Evolutionary conservation across 2,888 invertebrate species (phyloP), one percentile per base, ranked within the genome.

Genomic region (Andrena dorsata): DNA sequence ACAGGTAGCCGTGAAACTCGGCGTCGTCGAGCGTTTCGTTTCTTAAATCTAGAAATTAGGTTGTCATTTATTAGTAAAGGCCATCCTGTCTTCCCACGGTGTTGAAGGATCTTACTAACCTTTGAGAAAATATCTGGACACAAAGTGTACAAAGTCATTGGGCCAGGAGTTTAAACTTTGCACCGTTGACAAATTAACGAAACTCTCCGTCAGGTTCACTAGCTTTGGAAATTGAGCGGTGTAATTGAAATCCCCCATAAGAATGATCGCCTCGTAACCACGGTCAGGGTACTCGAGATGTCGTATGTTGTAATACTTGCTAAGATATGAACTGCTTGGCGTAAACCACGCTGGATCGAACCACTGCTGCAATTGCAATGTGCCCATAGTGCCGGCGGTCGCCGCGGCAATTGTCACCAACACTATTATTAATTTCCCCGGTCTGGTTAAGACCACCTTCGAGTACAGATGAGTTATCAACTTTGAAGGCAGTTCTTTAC

Each of bases 321-420:
- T 95, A 70, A 96, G 95, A 91, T 97, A 96, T 0, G 96, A 96
- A 68, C 95, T 95, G 71, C 96, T 95, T 0, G 97, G 97, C 76
- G 97, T 95, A 91, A 97, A 97, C 97, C 97, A 97, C 73, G 95
- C 95, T 0, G 96, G 96, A 93, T 97, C 97, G 93, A 97, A 97
- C 92, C 96, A 96, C 93, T 97, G 97, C 91, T 97, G 96, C 71
- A 97, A 94, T 86, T 95, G 95, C 71, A 96, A 93, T 66, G 96
- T 94, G 49, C 96, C 96, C 88, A 95, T 94, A 74, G 96, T 94
- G 90, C 96, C 96, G 80, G 96, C 94, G 30, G 95, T 95, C 5
- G 96, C 95, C 78, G 96, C 94, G 10, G 94, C 93, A 49, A 96
- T 72, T 1, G 97, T 96, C 72, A 96, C 93, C 51, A 96, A 66